Conservation (phyloP, 2,888 invertebrate species). For the Phania funesta region DNA sequence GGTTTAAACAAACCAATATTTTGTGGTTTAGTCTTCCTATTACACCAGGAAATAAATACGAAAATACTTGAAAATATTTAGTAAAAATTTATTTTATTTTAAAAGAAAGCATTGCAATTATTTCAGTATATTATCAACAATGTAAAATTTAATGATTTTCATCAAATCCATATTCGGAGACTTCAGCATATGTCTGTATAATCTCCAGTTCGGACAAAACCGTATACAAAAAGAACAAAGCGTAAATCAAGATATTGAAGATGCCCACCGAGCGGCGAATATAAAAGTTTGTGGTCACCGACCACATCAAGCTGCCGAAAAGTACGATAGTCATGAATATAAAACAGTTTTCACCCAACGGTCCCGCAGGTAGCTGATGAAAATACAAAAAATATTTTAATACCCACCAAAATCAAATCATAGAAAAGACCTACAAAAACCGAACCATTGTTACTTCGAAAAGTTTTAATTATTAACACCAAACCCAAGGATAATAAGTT, state of each 20-base stretch:
- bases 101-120: no score
- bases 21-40: no score
- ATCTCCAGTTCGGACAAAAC: slow-evolving; percentile 66
- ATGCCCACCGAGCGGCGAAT: slow-evolving; percentile 67
- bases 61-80: no score
- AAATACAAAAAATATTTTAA: neutral
- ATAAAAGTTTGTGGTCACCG: slow-evolving; percentile 70
- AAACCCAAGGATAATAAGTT: slow-evolving; percentile 66
- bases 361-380: slow-evolving; percentile 67
- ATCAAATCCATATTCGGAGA: slow-evolving; percentile 38
- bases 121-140: neutral
- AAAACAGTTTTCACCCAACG: slow-evolving; percentile 71
- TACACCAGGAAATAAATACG: no score
- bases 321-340: slow-evolving; percentile 70
- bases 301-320: slow-evolving; percentile 65
- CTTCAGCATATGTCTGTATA: slow-evolving; percentile 65
- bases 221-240: slow-evolving; percentile 61
- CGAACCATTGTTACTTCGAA: slow-evolving; percentile 15
- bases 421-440: slow-evolving; percentile 14
- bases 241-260: slow-evolving; percentile 62
- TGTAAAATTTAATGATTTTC: neutral
- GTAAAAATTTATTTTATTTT: no score
- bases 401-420: neutral
- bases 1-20: no score
- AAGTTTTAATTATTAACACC: slow-evolving; percentile 63